A percentile compares a stretch with the other conserved stretches of the same genome.
Evolutionary conservation across 2,888 invertebrate species (phyloP).

Genomic region (Protonemura montana): DNA sequence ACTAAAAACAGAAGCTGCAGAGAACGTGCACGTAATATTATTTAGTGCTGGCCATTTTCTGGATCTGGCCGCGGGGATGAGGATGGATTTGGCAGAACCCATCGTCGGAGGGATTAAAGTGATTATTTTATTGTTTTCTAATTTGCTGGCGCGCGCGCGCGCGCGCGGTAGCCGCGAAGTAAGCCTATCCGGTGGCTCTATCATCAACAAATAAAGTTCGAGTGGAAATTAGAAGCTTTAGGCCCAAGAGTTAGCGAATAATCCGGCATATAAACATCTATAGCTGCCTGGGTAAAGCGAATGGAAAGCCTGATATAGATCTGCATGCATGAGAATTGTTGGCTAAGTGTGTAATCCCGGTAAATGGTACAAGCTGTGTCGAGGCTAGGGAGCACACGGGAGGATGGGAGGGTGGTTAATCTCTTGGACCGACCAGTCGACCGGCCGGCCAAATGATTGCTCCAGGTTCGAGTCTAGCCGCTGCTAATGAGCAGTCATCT

Average conservation of each 20-base stretch:
- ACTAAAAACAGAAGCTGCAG: background rate
- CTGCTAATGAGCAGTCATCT: conserved; percentile 30
- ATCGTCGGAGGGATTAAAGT: background rate
- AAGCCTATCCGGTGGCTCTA: conserved; percentile 7
- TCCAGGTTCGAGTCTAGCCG: background rate
- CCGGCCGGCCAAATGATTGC: conserved; percentile 12
- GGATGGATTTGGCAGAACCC: conserved; percentile 18
- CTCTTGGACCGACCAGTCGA: background rate
- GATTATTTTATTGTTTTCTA: conserved; percentile 39
- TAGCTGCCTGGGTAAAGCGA: background rate
- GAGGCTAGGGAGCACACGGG: conserved; percentile 1
- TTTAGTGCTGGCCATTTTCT: conserved; percentile 1
- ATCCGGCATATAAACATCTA: conserved; percentile 39
- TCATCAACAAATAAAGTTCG: conserved; percentile 33
- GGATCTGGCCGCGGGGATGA: background rate
- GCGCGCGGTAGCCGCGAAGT: background rate
- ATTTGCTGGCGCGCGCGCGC: background rate
- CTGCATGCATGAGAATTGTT: conserved; percentile 40
- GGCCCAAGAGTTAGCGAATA: conserved; percentile 1
- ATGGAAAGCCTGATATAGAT: conserved; percentile 35
- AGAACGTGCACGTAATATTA: conserved; percentile 27
- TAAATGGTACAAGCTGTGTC: conserved; percentile 39
- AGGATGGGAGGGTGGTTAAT: conserved; percentile 26
- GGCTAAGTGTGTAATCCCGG: conserved; percentile 33
- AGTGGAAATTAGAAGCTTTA: conserved; percentile 36